Conservation (phyloP, 2,113 vertebrate genomes). For the Lagopus muta region DNA sequence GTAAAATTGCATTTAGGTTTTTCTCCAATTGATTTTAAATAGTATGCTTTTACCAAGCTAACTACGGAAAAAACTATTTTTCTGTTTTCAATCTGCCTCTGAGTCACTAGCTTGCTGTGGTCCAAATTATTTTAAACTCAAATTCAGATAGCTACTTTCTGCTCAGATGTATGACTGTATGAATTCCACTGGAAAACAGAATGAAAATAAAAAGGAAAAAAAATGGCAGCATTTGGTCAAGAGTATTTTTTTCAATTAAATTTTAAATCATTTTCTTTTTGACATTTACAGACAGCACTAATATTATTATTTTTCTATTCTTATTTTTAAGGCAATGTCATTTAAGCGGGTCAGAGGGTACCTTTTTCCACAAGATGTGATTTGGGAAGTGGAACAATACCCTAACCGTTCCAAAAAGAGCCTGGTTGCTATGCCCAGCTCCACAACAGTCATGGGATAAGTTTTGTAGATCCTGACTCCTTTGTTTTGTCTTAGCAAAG, state of each 20-base stretch:
- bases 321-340: neutral
- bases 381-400: neutral
- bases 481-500: neutral
- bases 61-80: neutral
- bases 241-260: neutral
- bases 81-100: neutral
- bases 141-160: neutral
- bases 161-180: neutral
- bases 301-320: neutral
- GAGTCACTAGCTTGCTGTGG: fast-evolving
- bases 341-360: neutral
- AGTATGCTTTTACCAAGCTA: neutral
- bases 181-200: neutral
- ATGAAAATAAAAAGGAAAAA: neutral
- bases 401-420: neutral
- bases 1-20: neutral
- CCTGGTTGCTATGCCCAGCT: neutral
- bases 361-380: neutral
- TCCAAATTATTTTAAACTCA: neutral
- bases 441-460: neutral
- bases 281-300: neutral
- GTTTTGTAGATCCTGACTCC: neutral
- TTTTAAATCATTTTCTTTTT: neutral
- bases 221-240: neutral
- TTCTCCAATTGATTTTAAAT: neutral